phyloP scores from a whole-genome alignment of 2,113 vertebrate species.

The Pontoporia blainvillei region DNA sequence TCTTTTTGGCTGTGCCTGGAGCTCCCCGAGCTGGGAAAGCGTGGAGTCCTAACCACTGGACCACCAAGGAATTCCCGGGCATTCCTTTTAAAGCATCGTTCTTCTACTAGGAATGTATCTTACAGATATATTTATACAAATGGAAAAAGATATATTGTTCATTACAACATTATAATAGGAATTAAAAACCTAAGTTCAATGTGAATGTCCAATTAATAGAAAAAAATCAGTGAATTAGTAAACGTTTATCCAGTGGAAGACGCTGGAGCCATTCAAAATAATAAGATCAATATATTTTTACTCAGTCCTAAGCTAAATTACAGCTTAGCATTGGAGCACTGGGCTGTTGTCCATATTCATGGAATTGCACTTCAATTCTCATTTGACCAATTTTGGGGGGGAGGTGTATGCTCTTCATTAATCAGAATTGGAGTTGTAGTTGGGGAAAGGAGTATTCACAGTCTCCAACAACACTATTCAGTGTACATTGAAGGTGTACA shows the following conservation, averaged over 20 bases:
- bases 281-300: not conserved
- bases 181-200: not conserved
- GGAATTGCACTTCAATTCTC: not conserved
- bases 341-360: not conserved
- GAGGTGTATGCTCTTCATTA: not conserved
- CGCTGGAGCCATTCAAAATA: constrained; percentile 6
- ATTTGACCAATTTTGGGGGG: not conserved
- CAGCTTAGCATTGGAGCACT: not conserved
- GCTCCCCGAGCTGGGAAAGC: not conserved
- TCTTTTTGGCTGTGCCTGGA: not conserved
- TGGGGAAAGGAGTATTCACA: not conserved
- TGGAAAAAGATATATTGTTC: not conserved
- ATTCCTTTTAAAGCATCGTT: constrained; percentile 1
- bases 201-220: not conserved
- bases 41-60: not conserved
- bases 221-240: not conserved
- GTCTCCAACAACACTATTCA: not conserved
- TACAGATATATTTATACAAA: not conserved
- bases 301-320: not conserved
- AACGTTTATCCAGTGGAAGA: not conserved
- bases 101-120: not conserved
- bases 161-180: not conserved
- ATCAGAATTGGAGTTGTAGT: not conserved
- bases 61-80: not conserved
- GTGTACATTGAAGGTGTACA: not conserved